These are phyloP conservation scores for Dissostichus mawsoni DNA, from an alignment of 2,113 vertebrate species.

Conservation along the genomic window DNA sequence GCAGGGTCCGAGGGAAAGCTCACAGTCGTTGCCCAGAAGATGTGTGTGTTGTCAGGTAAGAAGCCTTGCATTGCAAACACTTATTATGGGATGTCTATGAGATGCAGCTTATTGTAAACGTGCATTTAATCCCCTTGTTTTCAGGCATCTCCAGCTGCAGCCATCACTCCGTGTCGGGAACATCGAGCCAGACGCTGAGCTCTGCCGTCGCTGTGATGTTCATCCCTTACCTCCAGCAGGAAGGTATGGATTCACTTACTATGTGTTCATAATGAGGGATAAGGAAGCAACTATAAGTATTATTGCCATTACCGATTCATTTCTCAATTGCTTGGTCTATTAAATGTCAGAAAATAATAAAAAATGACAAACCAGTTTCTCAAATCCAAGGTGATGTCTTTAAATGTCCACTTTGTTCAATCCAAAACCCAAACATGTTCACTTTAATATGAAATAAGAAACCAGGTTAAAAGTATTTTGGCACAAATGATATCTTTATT, in stretches of 20 bases:
- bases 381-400: no score
- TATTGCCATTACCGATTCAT: no score
- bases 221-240: slow-evolving; percentile 96
- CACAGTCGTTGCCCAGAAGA: slow-evolving; percentile 94
- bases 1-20: slow-evolving; percentile 97
- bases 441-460: no score
- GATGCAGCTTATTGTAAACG: neutral
- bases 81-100: neutral
- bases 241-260: slow-evolving; percentile 82
- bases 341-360: no score
- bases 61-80: neutral
- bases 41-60: slow-evolving; percentile 95
- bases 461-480: no score
- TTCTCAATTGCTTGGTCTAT: no score
- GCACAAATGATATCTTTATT: no score
- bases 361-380: no score
- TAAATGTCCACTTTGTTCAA: no score
- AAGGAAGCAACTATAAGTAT: no score
- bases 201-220: slow-evolving; percentile 89
- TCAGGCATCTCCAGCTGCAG: slow-evolving; percentile 94
- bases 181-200: slow-evolving; percentile 91
- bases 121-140: neutral
- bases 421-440: no score
- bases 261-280: no score
- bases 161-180: slow-evolving; percentile 91